A percentile compares a stretch with the other conserved stretches of the same genome.
phyloP scores from a whole-genome alignment of 2,888 invertebrate genomes.

The Plebejus melissa region DNA sequence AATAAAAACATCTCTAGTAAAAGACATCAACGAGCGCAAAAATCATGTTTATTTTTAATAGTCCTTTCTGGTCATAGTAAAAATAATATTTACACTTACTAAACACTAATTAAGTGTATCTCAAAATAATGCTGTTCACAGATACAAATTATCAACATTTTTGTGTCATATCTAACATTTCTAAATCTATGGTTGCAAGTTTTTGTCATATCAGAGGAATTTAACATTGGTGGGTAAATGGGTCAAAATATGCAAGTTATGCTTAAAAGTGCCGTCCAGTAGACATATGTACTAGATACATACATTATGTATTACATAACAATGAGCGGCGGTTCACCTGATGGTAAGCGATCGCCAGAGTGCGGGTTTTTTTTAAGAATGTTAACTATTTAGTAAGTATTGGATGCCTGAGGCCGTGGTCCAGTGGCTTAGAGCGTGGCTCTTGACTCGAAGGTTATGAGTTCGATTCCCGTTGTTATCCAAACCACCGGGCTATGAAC shows the following conservation, averaged over 20 bases:
- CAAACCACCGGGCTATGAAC: too few species aligned
- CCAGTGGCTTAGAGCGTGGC: too few species aligned
- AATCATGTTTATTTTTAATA: background rate
- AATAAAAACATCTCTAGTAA: background rate
- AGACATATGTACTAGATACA: background rate
- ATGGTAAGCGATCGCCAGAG: too few species aligned
- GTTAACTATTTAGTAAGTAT: too few species aligned
- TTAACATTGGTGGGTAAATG: constrained; percentile 20
- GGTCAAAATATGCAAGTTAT: constrained; percentile 21
- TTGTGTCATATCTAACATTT: background rate
- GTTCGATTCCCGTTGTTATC: too few species aligned
- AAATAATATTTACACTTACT: background rate
- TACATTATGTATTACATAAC: background rate
- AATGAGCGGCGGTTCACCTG: background rate
- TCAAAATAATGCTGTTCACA: background rate
- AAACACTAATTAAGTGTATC: background rate
- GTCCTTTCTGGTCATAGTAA: too few species aligned
- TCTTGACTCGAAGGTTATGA: too few species aligned
- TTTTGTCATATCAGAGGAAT: constrained; percentile 21
- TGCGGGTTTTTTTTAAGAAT: too few species aligned
- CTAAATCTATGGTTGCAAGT: background rate
- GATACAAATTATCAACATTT: background rate
- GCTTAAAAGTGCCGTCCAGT: constrained; percentile 7
- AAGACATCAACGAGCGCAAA: background rate
- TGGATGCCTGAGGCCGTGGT: too few species aligned